A percentile compares a stretch with the other conserved stretches of the same genome.
Conservation (phyloP, 2,113 vertebrate genomes). For the Anoplopoma fimbria region DNA sequence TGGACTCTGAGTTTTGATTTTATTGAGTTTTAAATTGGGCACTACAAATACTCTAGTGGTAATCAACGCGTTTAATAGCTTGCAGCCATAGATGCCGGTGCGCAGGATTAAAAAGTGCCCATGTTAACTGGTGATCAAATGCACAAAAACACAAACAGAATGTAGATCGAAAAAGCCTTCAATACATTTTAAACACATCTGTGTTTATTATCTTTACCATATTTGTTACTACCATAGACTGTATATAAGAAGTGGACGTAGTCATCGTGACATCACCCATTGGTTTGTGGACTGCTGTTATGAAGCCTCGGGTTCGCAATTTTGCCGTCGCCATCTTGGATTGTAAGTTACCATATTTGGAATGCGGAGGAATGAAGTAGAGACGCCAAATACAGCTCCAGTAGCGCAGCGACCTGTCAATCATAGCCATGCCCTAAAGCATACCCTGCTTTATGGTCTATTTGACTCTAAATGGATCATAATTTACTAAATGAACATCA, state of each 20-base stretch:
- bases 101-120: neutral
- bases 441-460: too few relatives aligned
- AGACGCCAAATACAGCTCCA: too few relatives aligned
- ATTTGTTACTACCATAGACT: neutral
- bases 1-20: neutral
- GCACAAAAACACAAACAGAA: neutral
- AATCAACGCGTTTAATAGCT: neutral
- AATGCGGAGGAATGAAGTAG: too few relatives aligned
- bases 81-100: neutral
- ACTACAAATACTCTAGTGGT: neutral
- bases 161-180: neutral
- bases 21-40: neutral
- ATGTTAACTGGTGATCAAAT: too few relatives aligned
- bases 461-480: too few relatives aligned
- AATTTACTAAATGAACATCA: too few relatives aligned
- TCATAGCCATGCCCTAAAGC: too few relatives aligned
- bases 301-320: neutral
- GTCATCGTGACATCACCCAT: neutral
- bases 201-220: neutral
- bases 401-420: too few relatives aligned
- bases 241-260: neutral
- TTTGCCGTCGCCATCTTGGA: too few relatives aligned
- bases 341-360: too few relatives aligned
- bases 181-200: neutral
- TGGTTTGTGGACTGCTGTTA: neutral